phyloP scores from a whole-genome alignment of 2,888 invertebrate genomes.

The Campoplex capitator region DNA sequence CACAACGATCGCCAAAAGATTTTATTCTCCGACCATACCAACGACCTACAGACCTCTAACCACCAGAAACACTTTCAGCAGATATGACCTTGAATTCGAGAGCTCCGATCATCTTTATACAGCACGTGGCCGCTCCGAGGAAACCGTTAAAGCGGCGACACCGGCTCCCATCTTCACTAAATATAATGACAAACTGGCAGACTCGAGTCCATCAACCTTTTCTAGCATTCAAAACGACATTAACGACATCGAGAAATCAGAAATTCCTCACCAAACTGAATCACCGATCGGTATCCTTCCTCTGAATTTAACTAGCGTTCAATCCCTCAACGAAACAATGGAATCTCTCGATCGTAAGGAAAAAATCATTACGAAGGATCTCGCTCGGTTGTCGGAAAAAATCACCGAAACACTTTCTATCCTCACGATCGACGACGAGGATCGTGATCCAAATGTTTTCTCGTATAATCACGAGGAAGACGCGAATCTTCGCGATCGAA shows the following conservation, averaged over 20 bases:
- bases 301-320: constrained; percentile 43
- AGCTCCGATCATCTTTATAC: constrained; percentile 78
- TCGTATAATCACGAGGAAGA: constrained; percentile 43
- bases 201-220: constrained; percentile 1
- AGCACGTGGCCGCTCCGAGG: constrained; percentile 66
- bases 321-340: constrained; percentile 57
- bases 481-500: background rate
- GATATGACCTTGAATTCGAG: constrained; percentile 76
- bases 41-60: constrained; percentile 77
- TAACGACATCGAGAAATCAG: constrained; percentile 72
- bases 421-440: constrained; percentile 53
- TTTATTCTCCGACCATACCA: constrained; percentile 81
- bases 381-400: constrained; percentile 19
- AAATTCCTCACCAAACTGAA: constrained; percentile 47
- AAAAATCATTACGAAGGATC: constrained; percentile 13
- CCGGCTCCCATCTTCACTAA: constrained; percentile 1
- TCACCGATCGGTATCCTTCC: background rate
- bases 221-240: constrained; percentile 63
- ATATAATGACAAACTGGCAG: background rate
- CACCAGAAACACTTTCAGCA: constrained; percentile 40
- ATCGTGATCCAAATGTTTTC: constrained; percentile 45
- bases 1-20: constrained; percentile 79
- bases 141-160: constrained; percentile 45
- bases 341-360: constrained; percentile 31
- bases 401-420: constrained; percentile 48